Evolutionary conservation across 1,140 invertebrate species (phyloP).

Genomic region (Nasonia longicornis): DNA sequence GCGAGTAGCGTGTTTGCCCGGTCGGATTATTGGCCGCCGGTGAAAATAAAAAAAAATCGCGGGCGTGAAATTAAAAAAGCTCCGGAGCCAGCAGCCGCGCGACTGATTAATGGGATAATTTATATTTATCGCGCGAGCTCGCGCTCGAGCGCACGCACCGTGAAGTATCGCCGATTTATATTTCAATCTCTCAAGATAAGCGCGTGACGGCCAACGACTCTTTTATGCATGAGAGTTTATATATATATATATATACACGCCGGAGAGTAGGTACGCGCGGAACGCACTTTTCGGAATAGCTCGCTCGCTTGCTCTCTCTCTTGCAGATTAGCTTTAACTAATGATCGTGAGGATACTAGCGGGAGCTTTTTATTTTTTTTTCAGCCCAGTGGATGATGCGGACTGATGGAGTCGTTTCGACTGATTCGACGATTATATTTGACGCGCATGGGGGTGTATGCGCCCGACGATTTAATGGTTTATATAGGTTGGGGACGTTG

Average conservation of each 20-base stretch:
- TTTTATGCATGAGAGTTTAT: constrained; percentile 20
- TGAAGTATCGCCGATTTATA: constrained; percentile 37
- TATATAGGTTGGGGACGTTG: no score
- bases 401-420: no score
- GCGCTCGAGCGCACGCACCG: not conserved
- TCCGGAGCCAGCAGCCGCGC: not conserved
- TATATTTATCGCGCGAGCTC: constrained; percentile 29
- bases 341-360: not conserved
- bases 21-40: not conserved
- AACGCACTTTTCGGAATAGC: not conserved
- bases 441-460: not conserved
- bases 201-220: constrained; percentile 1
- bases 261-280: not conserved
- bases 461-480: no score
- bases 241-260: not conserved
- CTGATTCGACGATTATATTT: no score
- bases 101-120: constrained; percentile 50
- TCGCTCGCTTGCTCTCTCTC: not conserved
- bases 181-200: constrained; percentile 37
- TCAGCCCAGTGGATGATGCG: not conserved
- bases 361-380: not conserved
- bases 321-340: constrained; percentile 21
- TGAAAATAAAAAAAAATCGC: no score
- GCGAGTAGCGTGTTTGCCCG: not conserved
- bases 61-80: not conserved